Base-by-base conservation (phyloP, 1,140 invertebrate genomes). In the Neodiprion lecontei region DNA sequence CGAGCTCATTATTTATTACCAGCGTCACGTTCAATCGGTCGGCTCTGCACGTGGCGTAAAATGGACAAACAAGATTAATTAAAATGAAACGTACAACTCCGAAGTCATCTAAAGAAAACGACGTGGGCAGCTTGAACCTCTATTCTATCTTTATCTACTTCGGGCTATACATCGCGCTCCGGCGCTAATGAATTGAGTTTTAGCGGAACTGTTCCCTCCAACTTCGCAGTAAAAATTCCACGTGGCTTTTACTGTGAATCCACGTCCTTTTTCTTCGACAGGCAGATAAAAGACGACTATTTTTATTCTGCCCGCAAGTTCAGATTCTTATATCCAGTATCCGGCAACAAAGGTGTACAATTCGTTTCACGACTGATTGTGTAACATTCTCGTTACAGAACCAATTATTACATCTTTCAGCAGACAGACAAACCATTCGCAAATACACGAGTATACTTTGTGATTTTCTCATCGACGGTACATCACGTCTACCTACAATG, bases 21-120 rank as follows among this genome's bases (percentile, higher is more conserved):
- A 61, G 5, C n/a, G 53, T 61, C 53, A 14, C 53, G 53, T 61
- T 61, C 5, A 61, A 61, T 61, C n/a, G 53, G n/a, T 61, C 53
- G 53, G 53, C 53, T 61, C 53, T 61, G 53, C 53, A 61, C 53
- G 53, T 61, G 53, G 53, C 53, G 53, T 17, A 61, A 61, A 61
- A 61, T 61, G 53, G 53, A 61, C 53, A 61, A 61, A 61, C 53
- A 61, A 61, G 53, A 61, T 61, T 61, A 61, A 12, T 61, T 61
- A 17, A 61, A 61, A 61, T 17, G 53, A 61, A 61, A 61, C 53
- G 53, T 61, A 61, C 53, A 12, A 14, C 53, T 61, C 53, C 53
- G 28, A 61, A 61, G 53, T 61, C 53, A 61, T 61, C 53, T 17
- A 61, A 61, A 17, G 53, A 61, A 61, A 61, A 61, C 11, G 53